These are phyloP conservation scores for Cordilura impudica DNA, from an alignment of 2,888 invertebrate genomes.

Conservation along the genomic window DNA sequence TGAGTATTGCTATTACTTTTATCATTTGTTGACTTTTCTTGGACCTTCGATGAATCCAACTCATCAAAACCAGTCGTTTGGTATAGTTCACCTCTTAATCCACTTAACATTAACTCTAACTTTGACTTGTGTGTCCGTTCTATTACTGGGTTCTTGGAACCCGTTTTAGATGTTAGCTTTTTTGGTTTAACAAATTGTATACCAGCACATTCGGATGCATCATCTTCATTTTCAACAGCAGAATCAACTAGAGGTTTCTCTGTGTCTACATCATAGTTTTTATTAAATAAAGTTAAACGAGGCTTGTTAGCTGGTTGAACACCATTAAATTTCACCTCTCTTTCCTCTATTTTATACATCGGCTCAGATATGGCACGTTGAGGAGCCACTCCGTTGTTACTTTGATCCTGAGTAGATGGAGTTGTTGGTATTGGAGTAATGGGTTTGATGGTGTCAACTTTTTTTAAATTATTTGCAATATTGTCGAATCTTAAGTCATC, in stretches of 20 bases:
- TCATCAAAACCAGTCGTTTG: slow-evolving; percentile 67
- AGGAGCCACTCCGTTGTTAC: slow-evolving; percentile 34
- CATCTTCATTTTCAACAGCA: slow-evolving; percentile 10
- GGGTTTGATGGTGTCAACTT: slow-evolving; percentile 50
- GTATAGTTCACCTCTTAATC: slow-evolving; percentile 75
- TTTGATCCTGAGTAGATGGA: slow-evolving; percentile 8
- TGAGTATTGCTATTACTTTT: background rate
- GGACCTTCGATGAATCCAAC: slow-evolving; percentile 22
- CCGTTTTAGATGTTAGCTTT: slow-evolving; percentile 65
- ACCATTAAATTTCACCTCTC: background rate
- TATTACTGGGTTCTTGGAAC: slow-evolving; percentile 68
- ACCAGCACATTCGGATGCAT: slow-evolving; percentile 68
- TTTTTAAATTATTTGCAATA: slow-evolving; percentile 60
- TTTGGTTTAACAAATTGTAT: slow-evolving; percentile 77
- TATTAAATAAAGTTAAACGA: slow-evolving; percentile 75
- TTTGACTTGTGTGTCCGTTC: slow-evolving; percentile 75
- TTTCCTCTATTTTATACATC: slow-evolving; percentile 21
- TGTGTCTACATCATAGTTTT: slow-evolving; percentile 64
- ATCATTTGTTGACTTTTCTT: background rate
- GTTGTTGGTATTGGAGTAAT: slow-evolving; percentile 61
- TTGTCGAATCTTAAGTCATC: slow-evolving; percentile 53
- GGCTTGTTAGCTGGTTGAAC: slow-evolving; percentile 63
- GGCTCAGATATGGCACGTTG: slow-evolving; percentile 59
- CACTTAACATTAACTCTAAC: slow-evolving; percentile 75
- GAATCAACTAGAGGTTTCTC: slow-evolving; percentile 57